These are phyloP conservation scores for Megalops atlanticus DNA, from an alignment of 2,113 vertebrate genomes.

Conservation along the genomic window DNA sequence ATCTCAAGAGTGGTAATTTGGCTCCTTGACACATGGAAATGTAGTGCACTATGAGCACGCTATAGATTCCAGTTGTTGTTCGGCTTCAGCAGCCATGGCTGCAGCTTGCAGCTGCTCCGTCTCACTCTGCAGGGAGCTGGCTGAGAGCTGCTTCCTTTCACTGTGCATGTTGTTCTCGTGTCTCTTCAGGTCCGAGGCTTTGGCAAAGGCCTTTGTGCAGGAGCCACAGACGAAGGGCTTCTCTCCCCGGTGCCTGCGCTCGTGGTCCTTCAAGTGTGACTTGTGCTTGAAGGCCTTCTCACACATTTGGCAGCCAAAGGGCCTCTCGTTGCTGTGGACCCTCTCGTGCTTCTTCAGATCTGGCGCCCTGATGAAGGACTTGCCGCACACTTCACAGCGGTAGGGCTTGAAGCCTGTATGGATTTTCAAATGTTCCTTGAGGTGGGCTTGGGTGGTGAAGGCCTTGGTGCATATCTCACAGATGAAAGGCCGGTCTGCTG, in stretches of 20 bases:
- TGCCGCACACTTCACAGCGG: constrained; percentile 94
- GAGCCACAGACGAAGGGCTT: constrained; percentile 96
- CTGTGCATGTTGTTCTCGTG: constrained; percentile 99
- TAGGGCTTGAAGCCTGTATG: constrained; percentile 97
- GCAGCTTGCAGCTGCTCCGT: constrained; percentile 88
- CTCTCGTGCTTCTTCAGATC: constrained; percentile 96
- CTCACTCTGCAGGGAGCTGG: constrained; percentile 86
- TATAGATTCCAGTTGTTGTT: constrained; percentile 85
- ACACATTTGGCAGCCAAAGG: constrained; percentile 95
- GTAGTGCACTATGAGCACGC: constrained; percentile 70
- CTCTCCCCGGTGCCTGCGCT: constrained; percentile 92
- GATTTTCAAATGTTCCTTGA: constrained; percentile 98
- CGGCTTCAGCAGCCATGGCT: constrained; percentile 86
- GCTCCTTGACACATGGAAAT: constrained; percentile 25
- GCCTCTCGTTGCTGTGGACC: constrained; percentile 96
- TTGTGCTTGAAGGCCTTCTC: constrained; percentile 99
- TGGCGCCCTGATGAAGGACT: constrained; percentile 94
- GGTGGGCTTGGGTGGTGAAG: constrained; percentile 95
- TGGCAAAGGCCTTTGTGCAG: constrained; percentile 97
- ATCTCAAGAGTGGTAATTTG: constrained; percentile 25
- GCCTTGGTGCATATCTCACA: constrained; percentile 98
- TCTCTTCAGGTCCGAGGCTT: constrained; percentile 96
- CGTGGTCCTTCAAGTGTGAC: constrained; percentile 98
- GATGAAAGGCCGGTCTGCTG: constrained; percentile 91
- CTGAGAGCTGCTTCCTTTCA: constrained; percentile 90